These are phyloP conservation scores for Anabas testudineus DNA, from an alignment of 2,797 vertebrate species.

Conservation along the genomic window DNA sequence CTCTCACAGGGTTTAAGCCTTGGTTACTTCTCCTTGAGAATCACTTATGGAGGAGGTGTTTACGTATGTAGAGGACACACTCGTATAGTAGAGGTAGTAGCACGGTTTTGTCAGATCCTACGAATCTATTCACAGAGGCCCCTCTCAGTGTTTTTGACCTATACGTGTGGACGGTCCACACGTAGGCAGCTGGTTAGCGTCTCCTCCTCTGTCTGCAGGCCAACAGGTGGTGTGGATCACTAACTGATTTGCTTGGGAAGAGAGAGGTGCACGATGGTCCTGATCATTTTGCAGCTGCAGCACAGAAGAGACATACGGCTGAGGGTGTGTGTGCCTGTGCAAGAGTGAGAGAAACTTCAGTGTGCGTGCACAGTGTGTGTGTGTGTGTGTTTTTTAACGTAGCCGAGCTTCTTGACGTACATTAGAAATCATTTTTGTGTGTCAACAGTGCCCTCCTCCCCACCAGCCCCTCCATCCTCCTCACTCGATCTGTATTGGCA, in stretches of 20 bases:
- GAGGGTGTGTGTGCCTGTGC: conserved; percentile 20
- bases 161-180: background rate
- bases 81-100: background rate
- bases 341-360: conserved; percentile 9
- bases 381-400: conserved; percentile 29
- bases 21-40: background rate
- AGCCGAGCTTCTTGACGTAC: conserved; percentile 21
- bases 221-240: conserved; percentile 33
- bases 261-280: conserved; percentile 60
- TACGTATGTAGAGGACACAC: background rate
- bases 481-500: conserved; percentile 24
- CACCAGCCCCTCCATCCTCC: background rate
- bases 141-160: background rate
- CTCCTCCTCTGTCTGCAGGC: conserved; percentile 33
- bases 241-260: conserved; percentile 68
- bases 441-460: conserved; percentile 5
- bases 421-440: conserved; percentile 17
- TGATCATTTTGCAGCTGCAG: conserved; percentile 72
- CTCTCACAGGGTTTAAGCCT: background rate
- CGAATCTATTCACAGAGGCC: too few relatives aligned
- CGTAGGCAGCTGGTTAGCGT: conserved; percentile 16
- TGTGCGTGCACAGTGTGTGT: conserved; percentile 27
- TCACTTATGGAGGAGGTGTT: background rate
- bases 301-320: conserved; percentile 72
- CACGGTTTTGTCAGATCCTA: too few relatives aligned